Evolutionary conservation across 2,113 vertebrate genomes (phyloP).

Genomic region (Tauraco erythrolophus): DNA sequence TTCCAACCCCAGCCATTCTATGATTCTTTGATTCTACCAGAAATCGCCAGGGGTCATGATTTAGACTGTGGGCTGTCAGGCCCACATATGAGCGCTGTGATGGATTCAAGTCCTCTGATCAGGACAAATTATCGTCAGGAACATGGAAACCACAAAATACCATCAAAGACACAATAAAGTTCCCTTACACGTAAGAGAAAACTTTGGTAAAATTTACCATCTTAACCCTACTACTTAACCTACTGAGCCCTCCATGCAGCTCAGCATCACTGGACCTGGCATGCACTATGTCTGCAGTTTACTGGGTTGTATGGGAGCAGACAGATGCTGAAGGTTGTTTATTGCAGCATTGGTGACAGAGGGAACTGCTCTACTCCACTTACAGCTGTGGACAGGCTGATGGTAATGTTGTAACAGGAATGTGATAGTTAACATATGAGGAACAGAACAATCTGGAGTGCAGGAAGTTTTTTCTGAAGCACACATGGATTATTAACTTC

Average conservation of each 20-base stretch:
- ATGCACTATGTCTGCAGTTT: not conserved
- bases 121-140: not conserved
- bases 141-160: not conserved
- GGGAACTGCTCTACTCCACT: not conserved
- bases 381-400: not conserved
- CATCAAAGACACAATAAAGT: not conserved
- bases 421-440: not conserved
- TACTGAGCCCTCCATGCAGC: not conserved
- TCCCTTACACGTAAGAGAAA: not conserved
- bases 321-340: not conserved
- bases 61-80: not conserved
- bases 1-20: too few relatives aligned
- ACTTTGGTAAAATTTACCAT: accelerated
- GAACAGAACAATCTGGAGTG: not conserved
- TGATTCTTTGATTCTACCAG: too few relatives aligned
- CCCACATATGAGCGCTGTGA: not conserved
- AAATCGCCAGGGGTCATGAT: not conserved
- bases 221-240: not conserved
- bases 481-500: not conserved
- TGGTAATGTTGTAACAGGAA: not conserved
- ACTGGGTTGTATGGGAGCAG: not conserved
- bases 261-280: accelerated
- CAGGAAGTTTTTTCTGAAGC: not conserved
- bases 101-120: not conserved
- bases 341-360: not conserved